Base-by-base conservation (phyloP, 2,888 invertebrate genomes). In the Amphiduros pacificus region DNA sequence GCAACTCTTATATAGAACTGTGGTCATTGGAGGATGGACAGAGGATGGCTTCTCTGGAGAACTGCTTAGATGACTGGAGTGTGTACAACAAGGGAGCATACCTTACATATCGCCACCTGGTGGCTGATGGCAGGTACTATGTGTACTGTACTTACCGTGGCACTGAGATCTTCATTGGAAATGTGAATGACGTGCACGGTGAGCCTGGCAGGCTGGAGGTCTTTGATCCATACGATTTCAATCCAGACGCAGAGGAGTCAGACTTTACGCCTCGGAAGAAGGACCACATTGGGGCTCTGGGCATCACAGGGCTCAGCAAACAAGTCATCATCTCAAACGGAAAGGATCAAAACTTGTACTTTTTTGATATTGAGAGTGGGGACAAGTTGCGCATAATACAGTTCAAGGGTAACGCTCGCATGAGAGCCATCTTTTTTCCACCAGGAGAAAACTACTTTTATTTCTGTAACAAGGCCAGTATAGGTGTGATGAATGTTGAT, bases 11-110 rank as follows among this genome's bases (percentile, higher is more conserved):
- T 24, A 31, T 58, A 1, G 58, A 58, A 17, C 54, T 69, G 11
- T 74, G 74, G 74, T 66, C 68, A 52, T 58, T 71, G 0, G 56
- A 54, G 22, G 60, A 58, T 24, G 74, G 74, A 6, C 66, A 70
- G 56, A 65, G 68, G 28, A 31, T 58, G 3, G 17, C 26, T 11
- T 32, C 50, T 1, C 14, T 28, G 11, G 32, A 44, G n/a, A 11
- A 48, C 22, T n/a, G 36, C n/a, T 28, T 26, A 20, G 31, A n/a
- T 28, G 58, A 58, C 36, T 51, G 51, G 58, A 51, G 58, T 36
- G 29, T 20, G 2, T 3, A 22, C 9, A 49, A 58, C 40, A 2
- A 36, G 14, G 58, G 51, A 20, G 14, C 31, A 26, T 28, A 58
- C 36, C 24, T 58, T 32, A 22, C 24, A 5, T 24, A 49, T 4